A percentile compares a stretch with the other conserved stretches of the same genome.
Conservation (phyloP, 2,797 vertebrate species). For the Poecilia velifera region DNA sequence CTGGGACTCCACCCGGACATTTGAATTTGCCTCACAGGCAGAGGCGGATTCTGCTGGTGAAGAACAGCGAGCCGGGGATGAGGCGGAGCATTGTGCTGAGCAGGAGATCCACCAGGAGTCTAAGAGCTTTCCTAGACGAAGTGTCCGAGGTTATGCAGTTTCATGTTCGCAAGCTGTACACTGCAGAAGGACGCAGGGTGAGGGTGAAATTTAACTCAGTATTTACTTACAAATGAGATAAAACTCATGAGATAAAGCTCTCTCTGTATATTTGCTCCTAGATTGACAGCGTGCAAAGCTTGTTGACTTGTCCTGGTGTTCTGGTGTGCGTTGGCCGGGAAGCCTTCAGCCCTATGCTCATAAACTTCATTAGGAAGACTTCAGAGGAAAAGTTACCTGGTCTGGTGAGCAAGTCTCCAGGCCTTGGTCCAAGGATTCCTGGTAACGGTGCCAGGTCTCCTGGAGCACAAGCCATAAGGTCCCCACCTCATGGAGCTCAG, state of each 20-base stretch:
- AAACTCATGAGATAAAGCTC: background rate
- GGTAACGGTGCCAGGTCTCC: slow-evolving; percentile 70
- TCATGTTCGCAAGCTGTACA: slow-evolving; percentile 89
- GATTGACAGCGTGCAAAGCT: slow-evolving; percentile 87
- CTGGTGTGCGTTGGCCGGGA: slow-evolving; percentile 89
- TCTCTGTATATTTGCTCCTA: slow-evolving; percentile 49
- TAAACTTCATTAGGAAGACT: slow-evolving; percentile 79
- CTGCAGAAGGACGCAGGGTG: slow-evolving; percentile 87
- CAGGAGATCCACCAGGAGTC: slow-evolving; percentile 82
- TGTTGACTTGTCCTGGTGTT: slow-evolving; percentile 81
- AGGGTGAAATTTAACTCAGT: slow-evolving; percentile 32
- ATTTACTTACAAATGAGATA: background rate
- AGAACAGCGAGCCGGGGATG: slow-evolving; percentile 85
- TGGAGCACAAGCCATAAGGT: slow-evolving; percentile 58
- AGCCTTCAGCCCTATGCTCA: slow-evolving; percentile 80
- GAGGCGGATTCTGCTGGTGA: slow-evolving; percentile 87
- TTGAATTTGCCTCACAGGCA: slow-evolving; percentile 67
- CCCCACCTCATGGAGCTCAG: slow-evolving; percentile 68
- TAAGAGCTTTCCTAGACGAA: slow-evolving; percentile 87
- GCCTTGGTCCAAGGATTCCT: slow-evolving; percentile 62
- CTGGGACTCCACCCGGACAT: slow-evolving; percentile 44
- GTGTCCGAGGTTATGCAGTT: slow-evolving; percentile 90
- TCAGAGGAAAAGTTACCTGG: slow-evolving; percentile 82
- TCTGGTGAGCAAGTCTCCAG: slow-evolving; percentile 63
- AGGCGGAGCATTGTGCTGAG: slow-evolving; percentile 85